Base-by-base conservation (phyloP, 1,140 invertebrate species). In the Hyles euphorbiae region DNA sequence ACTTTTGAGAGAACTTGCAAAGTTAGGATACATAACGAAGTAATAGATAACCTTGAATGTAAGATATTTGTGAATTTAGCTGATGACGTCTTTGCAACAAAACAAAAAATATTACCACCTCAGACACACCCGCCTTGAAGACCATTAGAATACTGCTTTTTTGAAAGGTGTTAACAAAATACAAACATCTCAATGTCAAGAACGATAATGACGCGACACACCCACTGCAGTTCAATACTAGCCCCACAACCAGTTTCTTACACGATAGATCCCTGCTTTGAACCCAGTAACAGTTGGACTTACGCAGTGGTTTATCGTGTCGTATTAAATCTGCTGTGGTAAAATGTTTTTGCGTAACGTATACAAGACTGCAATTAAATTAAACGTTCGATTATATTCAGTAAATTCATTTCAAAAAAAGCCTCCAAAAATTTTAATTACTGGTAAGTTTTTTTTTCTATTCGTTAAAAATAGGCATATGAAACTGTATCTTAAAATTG, bases 371-470 rank as follows among this genome's bases (percentile, higher is more conserved):
- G 57, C 65, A 34, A 43, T 71, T 10, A 66, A 61, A 52, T 45
- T 65, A 11, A 76, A 64, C 65, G 57, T 74, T 40, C 72, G 76
- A 58, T 67, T 51, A 45, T 79, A 78, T 63, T 68, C 74, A 56
- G 64, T 64, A 32, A 67, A 66, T 46, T 47, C 53, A 47, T 11
- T 61, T 12, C 45, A 51, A 44, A 66, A 70, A 12, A 79, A 78
- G 44, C 83, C 89, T 0, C 90, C 90, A 51, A 90, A 89, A 79
- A 88, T 90, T 68, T 79, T 90, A 53, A 90, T 90, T 45, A 90
- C 90, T 48, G 90, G 90, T 90, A 67, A 79, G 87, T 78, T 58
- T 50, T 57, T 53, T 57, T 50, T n/a, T n/a, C n/a, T 49, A 12
- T 56, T 53, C 10, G 50, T 1, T 1, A 40, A 40, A 40, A 40